phyloP scores from a whole-genome alignment of 2,113 vertebrate species.

The Leptodactylus fuscus region DNA sequence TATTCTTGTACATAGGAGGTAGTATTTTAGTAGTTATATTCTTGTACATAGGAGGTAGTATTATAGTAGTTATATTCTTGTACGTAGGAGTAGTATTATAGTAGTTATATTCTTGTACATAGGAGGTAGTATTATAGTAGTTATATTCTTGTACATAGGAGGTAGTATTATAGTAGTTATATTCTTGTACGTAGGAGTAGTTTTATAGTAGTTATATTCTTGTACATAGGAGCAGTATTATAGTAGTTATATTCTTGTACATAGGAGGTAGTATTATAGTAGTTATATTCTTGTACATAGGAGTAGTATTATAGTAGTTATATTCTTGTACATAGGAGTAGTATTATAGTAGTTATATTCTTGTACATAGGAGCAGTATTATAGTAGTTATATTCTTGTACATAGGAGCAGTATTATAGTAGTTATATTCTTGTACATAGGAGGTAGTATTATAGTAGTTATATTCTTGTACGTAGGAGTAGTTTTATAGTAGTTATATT shows the following conservation, averaged over 20 bases:
- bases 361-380: not conserved
- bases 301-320: not conserved
- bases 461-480: not conserved
- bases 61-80: no score
- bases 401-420: not conserved
- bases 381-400: constrained; percentile 17
- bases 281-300: constrained; percentile 11
- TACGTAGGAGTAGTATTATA: no score
- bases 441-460: not conserved
- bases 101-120: no score
- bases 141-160: no score
- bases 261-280: not conserved
- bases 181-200: no score
- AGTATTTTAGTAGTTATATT: not conserved
- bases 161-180: no score
- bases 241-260: not conserved
- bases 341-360: not conserved
- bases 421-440: not conserved
- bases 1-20: not conserved
- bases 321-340: not conserved
- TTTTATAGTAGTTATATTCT: no score
- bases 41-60: not conserved
- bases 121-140: no score
- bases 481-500: constrained; percentile 21
- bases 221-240: no score